A percentile compares a stretch with the other conserved stretches of the same genome.
phyloP scores from a whole-genome alignment of 53 echinoderm and acorn worm species.

The Echinarachnius parma region DNA sequence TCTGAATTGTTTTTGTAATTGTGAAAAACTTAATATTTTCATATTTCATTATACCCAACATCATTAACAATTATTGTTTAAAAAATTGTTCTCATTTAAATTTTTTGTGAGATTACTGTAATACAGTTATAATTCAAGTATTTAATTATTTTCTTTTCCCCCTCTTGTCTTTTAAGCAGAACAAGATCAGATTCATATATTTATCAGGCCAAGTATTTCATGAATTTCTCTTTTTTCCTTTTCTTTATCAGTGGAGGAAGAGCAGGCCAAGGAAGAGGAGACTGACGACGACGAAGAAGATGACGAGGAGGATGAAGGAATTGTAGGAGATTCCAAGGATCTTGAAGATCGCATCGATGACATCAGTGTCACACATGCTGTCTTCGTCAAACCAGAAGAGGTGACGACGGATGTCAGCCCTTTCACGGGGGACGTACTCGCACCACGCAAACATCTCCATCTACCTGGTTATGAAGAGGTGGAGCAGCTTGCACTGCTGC shows the following conservation, averaged over 20 bases:
- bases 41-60: conserved; percentile 5
- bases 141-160: conserved; percentile 3
- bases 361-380: conserved; percentile 30
- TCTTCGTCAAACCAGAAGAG: conserved; percentile 1
- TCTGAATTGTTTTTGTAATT: conserved; percentile 13
- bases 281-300: conserved; percentile 15
- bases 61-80: background rate
- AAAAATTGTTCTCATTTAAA: background rate
- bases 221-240: conserved; percentile 8
- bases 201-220: conserved; percentile 15
- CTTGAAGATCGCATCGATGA: conserved; percentile 28
- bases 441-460: no score
- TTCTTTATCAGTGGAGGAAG: conserved; percentile 10
- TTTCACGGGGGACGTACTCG: no score
- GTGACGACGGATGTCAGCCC: background rate
- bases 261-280: conserved; percentile 22
- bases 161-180: background rate
- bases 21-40: background rate
- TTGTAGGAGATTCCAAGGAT: conserved; percentile 16
- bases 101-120: conserved; percentile 6
- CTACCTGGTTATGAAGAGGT: no score
- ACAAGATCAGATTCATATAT: background rate
- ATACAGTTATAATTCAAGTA: conserved; percentile 7
- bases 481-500: no score
- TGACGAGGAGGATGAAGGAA: conserved; percentile 9